phyloP scores from a whole-genome alignment of 2,888 invertebrate species.

The Sepiola atlantica region DNA sequence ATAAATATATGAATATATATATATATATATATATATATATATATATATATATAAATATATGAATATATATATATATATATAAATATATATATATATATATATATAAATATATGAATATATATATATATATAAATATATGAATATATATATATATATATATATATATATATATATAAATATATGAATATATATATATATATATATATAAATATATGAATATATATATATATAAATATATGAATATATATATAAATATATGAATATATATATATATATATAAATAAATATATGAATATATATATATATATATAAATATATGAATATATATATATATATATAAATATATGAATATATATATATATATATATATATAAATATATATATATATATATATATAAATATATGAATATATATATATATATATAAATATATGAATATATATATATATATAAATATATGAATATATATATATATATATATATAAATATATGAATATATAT shows the following conservation, averaged over 20 bases:
- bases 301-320: not conserved
- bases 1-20: not conserved
- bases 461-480: too few species aligned
- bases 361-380: too few species aligned
- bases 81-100: constrained; percentile 17
- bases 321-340: not conserved
- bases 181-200: not conserved
- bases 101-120: not conserved
- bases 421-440: too few species aligned
- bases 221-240: not conserved
- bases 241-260: constrained; percentile 2
- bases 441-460: too few species aligned
- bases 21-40: not conserved
- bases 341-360: too few species aligned
- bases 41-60: not conserved
- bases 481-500: too few species aligned
- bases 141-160: constrained; percentile 32
- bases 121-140: not conserved
- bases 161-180: not conserved
- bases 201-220: not conserved
- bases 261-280: not conserved
- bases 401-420: too few species aligned
- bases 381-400: too few species aligned
- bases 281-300: not conserved
- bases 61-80: not conserved